These are phyloP conservation scores for Mus caroli DNA, from an alignment of 2,797 vertebrate genomes.

Conservation along the genomic window DNA sequence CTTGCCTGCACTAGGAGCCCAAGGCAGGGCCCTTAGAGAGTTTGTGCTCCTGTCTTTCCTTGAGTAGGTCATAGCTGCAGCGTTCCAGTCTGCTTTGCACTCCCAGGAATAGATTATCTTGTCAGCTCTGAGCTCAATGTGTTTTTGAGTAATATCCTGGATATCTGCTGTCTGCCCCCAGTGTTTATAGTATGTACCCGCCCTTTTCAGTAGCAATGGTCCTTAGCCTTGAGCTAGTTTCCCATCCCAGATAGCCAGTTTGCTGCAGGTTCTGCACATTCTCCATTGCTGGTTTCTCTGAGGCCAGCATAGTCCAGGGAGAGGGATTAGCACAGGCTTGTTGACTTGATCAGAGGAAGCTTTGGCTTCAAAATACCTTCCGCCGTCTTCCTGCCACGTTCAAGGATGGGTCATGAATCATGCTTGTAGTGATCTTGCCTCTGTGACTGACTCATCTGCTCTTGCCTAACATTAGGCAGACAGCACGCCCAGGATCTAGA, in stretches of 20 bases:
- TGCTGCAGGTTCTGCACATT: conserved; percentile 67
- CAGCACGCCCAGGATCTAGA: conserved; percentile 59
- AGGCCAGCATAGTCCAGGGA: conserved; percentile 60
- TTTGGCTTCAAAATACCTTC: conserved; percentile 82
- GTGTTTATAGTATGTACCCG: conserved; percentile 42
- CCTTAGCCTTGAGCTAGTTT: conserved; percentile 66
- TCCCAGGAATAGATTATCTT: conserved; percentile 80
- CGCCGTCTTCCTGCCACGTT: conserved; percentile 76
- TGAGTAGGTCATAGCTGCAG: conserved; percentile 46
- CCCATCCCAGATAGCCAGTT: conserved; percentile 56
- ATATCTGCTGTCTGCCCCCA: conserved; percentile 71
- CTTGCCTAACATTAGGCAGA: conserved; percentile 65
- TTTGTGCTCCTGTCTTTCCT: conserved; percentile 50
- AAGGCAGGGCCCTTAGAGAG: conserved; percentile 67
- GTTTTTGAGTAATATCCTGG: conserved; percentile 77
- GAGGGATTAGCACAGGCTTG: conserved; percentile 60
- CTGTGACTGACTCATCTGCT: conserved; percentile 69
- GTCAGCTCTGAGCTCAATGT: conserved; percentile 69
- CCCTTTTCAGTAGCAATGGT: conserved; percentile 57
- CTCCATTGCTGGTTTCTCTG: conserved; percentile 64
- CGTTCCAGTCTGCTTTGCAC: conserved; percentile 74
- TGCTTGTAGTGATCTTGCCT: conserved; percentile 65
- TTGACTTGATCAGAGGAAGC: conserved; percentile 79
- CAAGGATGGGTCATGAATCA: conserved; percentile 81
- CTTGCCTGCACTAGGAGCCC: conserved; percentile 53